A percentile compares a stretch with the other conserved stretches of the same genome.
phyloP scores from a whole-genome alignment of 2,888 invertebrate species.

The Amphipoea oculea region DNA sequence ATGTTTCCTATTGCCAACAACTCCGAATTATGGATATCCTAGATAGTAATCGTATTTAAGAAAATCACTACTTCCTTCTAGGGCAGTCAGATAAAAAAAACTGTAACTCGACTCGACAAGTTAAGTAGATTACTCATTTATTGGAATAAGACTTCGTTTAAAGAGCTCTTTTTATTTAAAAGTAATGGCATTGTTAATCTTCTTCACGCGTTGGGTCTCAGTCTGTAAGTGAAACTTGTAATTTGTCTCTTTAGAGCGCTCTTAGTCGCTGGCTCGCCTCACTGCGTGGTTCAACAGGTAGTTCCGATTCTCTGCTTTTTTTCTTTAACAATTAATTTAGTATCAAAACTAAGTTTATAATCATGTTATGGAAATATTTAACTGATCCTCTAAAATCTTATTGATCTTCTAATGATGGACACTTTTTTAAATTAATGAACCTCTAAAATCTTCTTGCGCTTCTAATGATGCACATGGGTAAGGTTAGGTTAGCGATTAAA shows the following conservation, averaged over 20 bases:
- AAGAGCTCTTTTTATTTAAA: constrained; percentile 40
- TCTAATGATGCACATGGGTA: background rate
- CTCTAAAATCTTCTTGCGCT: background rate
- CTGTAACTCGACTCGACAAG: background rate
- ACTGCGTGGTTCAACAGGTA: constrained; percentile 41
- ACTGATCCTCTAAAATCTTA: background rate
- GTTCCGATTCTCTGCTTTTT: constrained; percentile 12
- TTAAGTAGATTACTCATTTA: constrained; percentile 41
- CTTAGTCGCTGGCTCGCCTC: constrained; percentile 6
- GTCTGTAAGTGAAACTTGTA: constrained; percentile 50
- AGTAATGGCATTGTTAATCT: constrained; percentile 51
- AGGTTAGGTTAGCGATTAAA: background rate
- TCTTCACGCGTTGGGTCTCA: constrained; percentile 7
- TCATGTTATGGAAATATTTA: background rate
- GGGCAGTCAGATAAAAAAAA: background rate
- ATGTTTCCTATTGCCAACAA: background rate
- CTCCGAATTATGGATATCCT: background rate
- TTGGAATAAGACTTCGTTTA: constrained; percentile 29
- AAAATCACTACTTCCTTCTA: background rate
- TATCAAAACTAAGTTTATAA: background rate
- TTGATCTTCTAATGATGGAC: background rate
- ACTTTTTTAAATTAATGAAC: background rate
- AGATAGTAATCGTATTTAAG: too few species aligned
- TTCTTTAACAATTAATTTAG: background rate
- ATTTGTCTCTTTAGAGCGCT: constrained; percentile 44